Base-by-base conservation (phyloP, 2,113 vertebrate genomes). In the Bungarus multicinctus region DNA sequence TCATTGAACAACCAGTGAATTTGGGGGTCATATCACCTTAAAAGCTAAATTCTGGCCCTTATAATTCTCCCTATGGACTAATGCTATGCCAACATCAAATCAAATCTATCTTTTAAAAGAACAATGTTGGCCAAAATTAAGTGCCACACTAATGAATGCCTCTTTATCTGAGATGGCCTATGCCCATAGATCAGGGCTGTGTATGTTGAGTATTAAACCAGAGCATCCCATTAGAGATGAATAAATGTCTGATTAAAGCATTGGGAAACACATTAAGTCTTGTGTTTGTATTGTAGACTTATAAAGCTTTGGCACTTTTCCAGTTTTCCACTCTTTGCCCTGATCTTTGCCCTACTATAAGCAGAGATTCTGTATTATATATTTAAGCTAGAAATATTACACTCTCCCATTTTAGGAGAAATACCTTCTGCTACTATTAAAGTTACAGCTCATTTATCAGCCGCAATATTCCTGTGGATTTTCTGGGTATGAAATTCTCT, bases 201-300 rank as follows among this genome's bases (percentile, higher is more conserved):
- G 47, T 89, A 87, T 90, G 55, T 54, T 55, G 88, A 87, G 81
- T 89, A 89, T 92, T 94, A 87, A 94, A 92, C 60, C 58, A 34
- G 74, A 81, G 22, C 27, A 87, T 92, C 81, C 39, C 25, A 47
- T 30, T 90, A 60, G 58, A 90, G 91, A 53, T 89, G 90, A 88
- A 88, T 92, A 87, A 91, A 34, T 91, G 55, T 93, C 92, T 90
- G 90, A 94, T 87, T 34, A 92, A 92, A 92, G 85, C 74, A 55
- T 69, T 93, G 92, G 50, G 89, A 93, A 93, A 87, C 89, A 53
- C 52, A 93, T 93, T 93, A 93, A 90, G 89, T 87, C 89, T 93
- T 87, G 45, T 93, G 92, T 93, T 90, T 90, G 86, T 64, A 43
- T 5, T 2, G 64, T 34, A 90, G 3, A 18, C 86, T 20, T 90